Evolutionary conservation across 2,888 invertebrate genomes (phyloP), one percentile per base, ranked within the genome.

Genomic region (Aplocera efformata): DNA sequence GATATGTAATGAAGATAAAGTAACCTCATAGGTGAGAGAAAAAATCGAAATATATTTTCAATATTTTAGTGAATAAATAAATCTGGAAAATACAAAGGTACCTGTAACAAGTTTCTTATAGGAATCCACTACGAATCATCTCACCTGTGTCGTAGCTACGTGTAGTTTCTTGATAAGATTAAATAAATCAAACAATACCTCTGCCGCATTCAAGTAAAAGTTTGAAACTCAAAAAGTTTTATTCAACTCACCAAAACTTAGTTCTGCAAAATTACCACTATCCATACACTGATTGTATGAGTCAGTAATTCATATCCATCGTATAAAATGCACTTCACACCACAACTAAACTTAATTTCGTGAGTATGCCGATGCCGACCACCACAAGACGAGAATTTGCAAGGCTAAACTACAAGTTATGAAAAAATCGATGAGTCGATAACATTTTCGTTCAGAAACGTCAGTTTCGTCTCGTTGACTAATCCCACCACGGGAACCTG

Each of bases 281-380:
- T 53, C 49, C 68, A 7, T 31, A 42, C 33, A 40, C 20, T 35
- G 9, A 5, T 33, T 33, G 24, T 11, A 30, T 29, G 6, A 24
- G 11, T 33, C 71, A 82, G 56, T 64, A 68, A 62, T 61, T 63
- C 72, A 73, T 72, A 77, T 74, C 67, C 85, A 85, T 85, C 77
- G 74, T 83, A 68, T 71, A 73, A 67, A 63, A 65, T 47, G 60
- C 81, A 79, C 84, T 62, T 52, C 75, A 79, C 76, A 75, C 67
- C 79, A 79, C 82, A 63, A 73, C 52, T 61, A 60, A 70, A 39
- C 53, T 54, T 60, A 60, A 56, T 51, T 50, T 48, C 41, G 21
- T 25, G 17, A 31, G 34, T 40, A 7, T 31, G 37, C 41, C 45
- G 45, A 44, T 26, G 28, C 32, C 33, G 46, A 44, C 35, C 28